Evolutionary conservation across 2,888 invertebrate genomes (phyloP).

Genomic region (Malthinus flaveolus): DNA sequence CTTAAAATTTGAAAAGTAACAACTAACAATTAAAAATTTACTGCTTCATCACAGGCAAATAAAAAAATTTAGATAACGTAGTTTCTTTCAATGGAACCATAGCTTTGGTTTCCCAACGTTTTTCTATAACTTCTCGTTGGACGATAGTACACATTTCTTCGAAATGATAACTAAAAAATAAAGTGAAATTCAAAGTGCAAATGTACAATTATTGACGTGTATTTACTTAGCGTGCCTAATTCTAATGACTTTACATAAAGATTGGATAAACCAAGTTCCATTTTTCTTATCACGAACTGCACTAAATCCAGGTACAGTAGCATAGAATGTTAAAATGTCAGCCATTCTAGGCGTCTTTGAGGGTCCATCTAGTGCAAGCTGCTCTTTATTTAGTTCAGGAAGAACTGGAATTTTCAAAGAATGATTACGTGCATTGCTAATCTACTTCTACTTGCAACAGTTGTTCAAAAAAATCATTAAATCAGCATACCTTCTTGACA

Average conservation of each 20-base stretch:
- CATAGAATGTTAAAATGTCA: conserved; percentile 47
- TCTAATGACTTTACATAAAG: conserved; percentile 44
- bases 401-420: too few relatives aligned
- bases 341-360: conserved; percentile 33
- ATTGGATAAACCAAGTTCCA: conserved; percentile 52
- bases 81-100: conserved; percentile 26
- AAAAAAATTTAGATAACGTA: conserved; percentile 26
- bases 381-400: conserved; percentile 25
- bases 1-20: background rate
- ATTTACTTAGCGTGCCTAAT: conserved; percentile 37
- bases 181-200: too few relatives aligned
- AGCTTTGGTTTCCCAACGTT: conserved; percentile 34
- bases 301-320: conserved; percentile 48
- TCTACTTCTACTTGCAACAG: conserved; percentile 7
- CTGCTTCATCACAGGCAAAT: conserved; percentile 6
- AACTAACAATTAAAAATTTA: background rate
- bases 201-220: conserved; percentile 13
- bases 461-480: conserved; percentile 16
- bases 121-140: conserved; percentile 34
- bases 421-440: conserved; percentile 6
- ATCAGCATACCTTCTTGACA: conserved; percentile 42
- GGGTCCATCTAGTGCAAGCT: conserved; percentile 32
- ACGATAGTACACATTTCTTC: conserved; percentile 44
- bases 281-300: conserved; percentile 44
- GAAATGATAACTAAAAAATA: conserved; percentile 38